Evolutionary conservation across 2,113 vertebrate species (phyloP).

Genomic region (Bufo bufo): DNA sequence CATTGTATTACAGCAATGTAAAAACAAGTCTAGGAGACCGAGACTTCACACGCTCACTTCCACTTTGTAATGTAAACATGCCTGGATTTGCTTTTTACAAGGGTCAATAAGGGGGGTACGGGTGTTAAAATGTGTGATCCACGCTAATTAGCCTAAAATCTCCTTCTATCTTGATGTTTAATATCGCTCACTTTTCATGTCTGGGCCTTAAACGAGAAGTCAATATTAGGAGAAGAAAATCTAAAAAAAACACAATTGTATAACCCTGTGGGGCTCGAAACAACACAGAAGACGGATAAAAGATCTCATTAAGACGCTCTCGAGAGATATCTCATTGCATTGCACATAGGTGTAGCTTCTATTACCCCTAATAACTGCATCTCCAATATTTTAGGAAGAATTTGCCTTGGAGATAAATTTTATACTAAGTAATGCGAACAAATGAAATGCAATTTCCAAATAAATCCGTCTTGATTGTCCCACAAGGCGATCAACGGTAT

Average conservation of each 20-base stretch:
- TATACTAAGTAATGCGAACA: slow-evolving; percentile 76
- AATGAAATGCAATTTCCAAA: slow-evolving; percentile 78
- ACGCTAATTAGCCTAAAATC: slow-evolving; percentile 38
- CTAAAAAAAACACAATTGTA: slow-evolving; percentile 52
- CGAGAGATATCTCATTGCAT: slow-evolving; percentile 62
- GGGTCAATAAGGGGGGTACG: neutral
- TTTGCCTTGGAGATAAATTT: slow-evolving; percentile 74
- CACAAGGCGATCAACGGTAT: slow-evolving; percentile 67
- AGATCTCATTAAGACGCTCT: slow-evolving; percentile 53
- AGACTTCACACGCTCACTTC: neutral
- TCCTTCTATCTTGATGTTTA: neutral
- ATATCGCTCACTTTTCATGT: neutral
- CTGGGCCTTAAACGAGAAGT: slow-evolving; percentile 30
- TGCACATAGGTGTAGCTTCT: slow-evolving; percentile 64
- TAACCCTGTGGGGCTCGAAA: slow-evolving; percentile 33
- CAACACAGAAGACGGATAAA: slow-evolving; percentile 27
- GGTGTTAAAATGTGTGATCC: slow-evolving; percentile 9
- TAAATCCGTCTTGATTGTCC: slow-evolving; percentile 68
- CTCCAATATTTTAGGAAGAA: slow-evolving; percentile 71
- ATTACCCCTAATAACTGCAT: slow-evolving; percentile 71
- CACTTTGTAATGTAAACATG: slow-evolving; percentile 4
- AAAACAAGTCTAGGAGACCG: neutral
- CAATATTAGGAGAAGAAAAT: slow-evolving; percentile 38
- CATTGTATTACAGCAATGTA: neutral
- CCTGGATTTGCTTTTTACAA: slow-evolving; percentile 3